These are phyloP conservation scores for Lepidocyrtinus sp. DNA, from an alignment of 2,888 invertebrate species.

Conservation along the genomic window DNA sequence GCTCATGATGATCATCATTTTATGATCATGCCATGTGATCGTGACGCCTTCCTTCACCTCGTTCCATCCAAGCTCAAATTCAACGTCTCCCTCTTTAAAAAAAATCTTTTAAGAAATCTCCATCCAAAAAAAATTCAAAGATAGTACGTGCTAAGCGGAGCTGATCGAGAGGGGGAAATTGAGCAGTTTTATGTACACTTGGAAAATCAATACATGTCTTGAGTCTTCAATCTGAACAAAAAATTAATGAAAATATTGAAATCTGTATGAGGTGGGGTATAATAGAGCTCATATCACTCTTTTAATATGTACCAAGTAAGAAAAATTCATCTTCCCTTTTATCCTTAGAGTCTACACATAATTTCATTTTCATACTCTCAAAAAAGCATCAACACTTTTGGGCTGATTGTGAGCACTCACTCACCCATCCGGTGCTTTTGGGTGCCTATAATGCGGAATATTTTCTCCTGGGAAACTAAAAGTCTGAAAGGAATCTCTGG, in stretches of 20 bases:
- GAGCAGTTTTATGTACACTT: not conserved
- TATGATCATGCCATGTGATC: constrained; percentile 26
- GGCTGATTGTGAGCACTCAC: no score
- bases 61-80: not conserved
- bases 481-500: not conserved
- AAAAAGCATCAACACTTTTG: constrained; percentile 2
- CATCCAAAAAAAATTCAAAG: not conserved
- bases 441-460: not conserved
- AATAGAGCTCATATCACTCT: no score
- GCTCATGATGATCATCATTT: constrained; percentile 26
- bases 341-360: not conserved
- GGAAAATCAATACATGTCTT: constrained; percentile 10
- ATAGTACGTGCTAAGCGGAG: not conserved
- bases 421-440: not conserved
- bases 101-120: not conserved
- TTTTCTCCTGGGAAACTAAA: no score
- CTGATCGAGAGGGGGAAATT: no score
- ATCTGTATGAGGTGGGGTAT: no score
- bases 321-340: not conserved
- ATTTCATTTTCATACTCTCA: constrained; percentile 13
- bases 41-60: constrained; percentile 28
- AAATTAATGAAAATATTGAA: constrained; percentile 5
- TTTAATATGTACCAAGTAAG: not conserved
- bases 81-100: not conserved
- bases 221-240: no score